Evolutionary conservation across 92 coral and sea anemone genomes (phyloP), one percentile per base, ranked within the genome.

Genomic region (Actinernus sp.): DNA sequence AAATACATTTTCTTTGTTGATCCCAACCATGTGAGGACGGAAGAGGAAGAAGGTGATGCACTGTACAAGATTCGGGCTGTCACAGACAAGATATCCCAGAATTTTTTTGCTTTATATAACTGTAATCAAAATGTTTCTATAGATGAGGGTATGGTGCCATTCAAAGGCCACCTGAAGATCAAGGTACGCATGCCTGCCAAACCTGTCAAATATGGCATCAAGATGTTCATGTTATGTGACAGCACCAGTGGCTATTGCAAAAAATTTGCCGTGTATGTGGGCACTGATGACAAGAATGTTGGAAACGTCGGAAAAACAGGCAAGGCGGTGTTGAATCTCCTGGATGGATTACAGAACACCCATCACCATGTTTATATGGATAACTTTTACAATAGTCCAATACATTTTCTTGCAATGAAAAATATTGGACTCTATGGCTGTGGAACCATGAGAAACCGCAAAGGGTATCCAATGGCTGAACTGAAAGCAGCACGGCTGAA

Each of bases 121-220:
- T 81, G 75, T 40, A 9, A 37, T 43, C 47, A n/a, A 8, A 65
- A 81, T 37, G 44, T 81, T 43, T 81, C 76, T 3, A 32, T 63
- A 5, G 81, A 72, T 17, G 87, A 63, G 26, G 70, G 73, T 16
- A 72, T 63, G 81, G 48, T 81, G n/a, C 87, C 75, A 19, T 72
- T 63, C 62, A 63, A 71, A 43, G 81, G 74, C 12, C 71, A 44
- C 30, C 52, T 71, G 46, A 43, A 57, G 30, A 55, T 73, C 19
- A 79, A 53, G 54, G 80, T 71, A 25, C 43, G 68, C 44, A 84
- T 84, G 90, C 80, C 85, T 1, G 32, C 76, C 59, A 76, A 76
- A 72, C 90, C 90, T 10, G 61, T 75, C 26, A 76, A 76, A 61
- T 76, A 58, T 52, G 79, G 74, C 24, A 66, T 78, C 2, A 78